Base-by-base conservation (phyloP, 2,113 vertebrate species). In the Alectura lathami region DNA sequence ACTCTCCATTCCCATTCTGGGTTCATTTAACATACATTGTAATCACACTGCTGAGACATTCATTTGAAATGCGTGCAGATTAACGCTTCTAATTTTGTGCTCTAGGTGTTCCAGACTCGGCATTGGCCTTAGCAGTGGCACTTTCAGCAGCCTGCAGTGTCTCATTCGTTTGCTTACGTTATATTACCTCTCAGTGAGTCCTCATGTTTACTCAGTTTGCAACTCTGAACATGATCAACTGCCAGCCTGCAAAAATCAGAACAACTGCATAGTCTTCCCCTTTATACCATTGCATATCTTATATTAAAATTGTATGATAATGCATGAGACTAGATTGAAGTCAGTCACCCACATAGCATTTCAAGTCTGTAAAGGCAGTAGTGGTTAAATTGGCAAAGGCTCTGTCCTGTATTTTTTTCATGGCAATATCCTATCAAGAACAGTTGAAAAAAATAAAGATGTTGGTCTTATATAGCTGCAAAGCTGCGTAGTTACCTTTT, bases 71-170 rank as follows among this genome's bases (percentile, higher is more conserved):
- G 69, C 88, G 63, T 69, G 59, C 30, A 93, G 51, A 75, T 85
- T 76, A 87, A 75, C 27, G 29, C 64, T 32, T 96, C 93, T 96
- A 91, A 95, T 97, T 96, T 89, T 89, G 83, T 91, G 67, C 64
- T 76, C 13, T 30, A 94, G 56, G 83, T 97, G 78, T 96, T 84
- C 54, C 72, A 88, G 47, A 22, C 40, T 82, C 66, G 47, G 32
- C 59, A 63, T 14, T 70, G 50, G 50, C 74, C 94, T 54, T 57
- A 88, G 51, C 24, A 86, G 40, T 30, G 5, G 13, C 51, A 70
- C 48, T 62, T 81, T 78, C 86, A 57, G 30, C 27, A 95, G n/a
- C 23, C 24, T 79, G 84, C 36, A 68, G 38, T 9, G 2, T 42
- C 90, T 66, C 29, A 29, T 66, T 82, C 2, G 0, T 60, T 88